These are phyloP conservation scores for Anastrepha ludens DNA, from an alignment of 1,140 invertebrate species.

Conservation along the genomic window DNA sequence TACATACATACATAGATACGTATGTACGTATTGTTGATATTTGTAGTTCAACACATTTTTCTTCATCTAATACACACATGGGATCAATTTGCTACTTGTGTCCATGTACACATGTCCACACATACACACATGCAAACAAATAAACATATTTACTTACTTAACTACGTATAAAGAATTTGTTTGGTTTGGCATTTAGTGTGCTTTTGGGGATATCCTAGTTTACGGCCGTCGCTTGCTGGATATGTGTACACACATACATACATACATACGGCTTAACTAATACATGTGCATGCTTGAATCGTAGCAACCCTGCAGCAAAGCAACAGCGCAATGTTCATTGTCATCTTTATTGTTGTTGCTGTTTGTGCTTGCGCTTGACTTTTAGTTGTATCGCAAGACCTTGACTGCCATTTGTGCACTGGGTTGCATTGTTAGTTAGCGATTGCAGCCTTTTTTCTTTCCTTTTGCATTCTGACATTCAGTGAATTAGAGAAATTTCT, in stretches of 20 bases:
- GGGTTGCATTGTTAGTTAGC: slow-evolving; percentile 14
- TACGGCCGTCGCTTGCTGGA: background rate
- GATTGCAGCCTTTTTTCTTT: background rate
- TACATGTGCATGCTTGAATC: background rate
- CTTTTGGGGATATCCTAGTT: slow-evolving; percentile 39
- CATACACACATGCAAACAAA: background rate
- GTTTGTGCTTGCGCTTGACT: background rate
- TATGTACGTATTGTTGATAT: background rate
- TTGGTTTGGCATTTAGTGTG: slow-evolving; percentile 33
- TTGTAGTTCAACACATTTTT: slow-evolving; percentile 71
- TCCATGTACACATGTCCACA: background rate
- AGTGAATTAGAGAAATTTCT: slow-evolving; percentile 16
- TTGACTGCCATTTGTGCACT: slow-evolving; percentile 34
- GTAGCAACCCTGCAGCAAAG: background rate
- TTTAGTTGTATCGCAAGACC: slow-evolving; percentile 26
- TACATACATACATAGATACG: background rate
- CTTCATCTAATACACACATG: slow-evolving; percentile 71
- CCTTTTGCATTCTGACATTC: background rate
- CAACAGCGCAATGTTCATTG: background rate
- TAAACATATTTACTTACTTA: background rate
- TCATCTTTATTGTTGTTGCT: background rate
- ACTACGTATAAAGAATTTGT: slow-evolving; percentile 24
- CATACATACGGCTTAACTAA: background rate
- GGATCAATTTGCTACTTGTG: slow-evolving; percentile 69
- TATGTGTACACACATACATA: background rate